phyloP scores from a whole-genome alignment of 2,888 invertebrate species.

The Protodeltote pygarga region DNA sequence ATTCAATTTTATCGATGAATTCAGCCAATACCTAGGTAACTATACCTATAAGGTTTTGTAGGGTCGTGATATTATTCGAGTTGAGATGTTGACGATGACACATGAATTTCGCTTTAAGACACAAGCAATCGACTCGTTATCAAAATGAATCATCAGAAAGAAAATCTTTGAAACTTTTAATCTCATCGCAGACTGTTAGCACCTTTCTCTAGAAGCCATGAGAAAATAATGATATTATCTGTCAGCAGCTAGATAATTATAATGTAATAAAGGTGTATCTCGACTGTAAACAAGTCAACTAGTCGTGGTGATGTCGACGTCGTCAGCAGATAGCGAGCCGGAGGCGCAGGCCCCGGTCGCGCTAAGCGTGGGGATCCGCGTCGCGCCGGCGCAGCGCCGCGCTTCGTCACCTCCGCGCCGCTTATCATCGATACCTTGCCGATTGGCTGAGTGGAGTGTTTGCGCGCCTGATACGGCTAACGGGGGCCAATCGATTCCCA shows the following conservation, averaged over 20 bases:
- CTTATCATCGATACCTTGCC: constrained; percentile 75
- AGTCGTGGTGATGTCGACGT: constrained; percentile 67
- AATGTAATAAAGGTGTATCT: constrained; percentile 83
- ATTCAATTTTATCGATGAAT: too few species aligned
- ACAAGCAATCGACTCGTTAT: constrained; percentile 5
- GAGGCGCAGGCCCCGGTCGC: constrained; percentile 59
- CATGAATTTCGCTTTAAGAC: too few species aligned
- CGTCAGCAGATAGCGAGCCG: constrained; percentile 70
- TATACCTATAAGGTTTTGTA: too few species aligned
- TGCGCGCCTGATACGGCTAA: constrained; percentile 75
- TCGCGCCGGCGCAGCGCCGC: constrained; percentile 45
- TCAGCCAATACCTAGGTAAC: too few species aligned
- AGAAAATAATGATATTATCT: constrained; percentile 68
- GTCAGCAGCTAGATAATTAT: constrained; percentile 69
- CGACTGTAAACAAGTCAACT: constrained; percentile 73
- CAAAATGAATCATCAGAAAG: constrained; percentile 15
- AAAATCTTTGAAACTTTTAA: constrained; percentile 3
- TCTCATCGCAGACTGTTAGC: background rate
- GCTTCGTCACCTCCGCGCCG: constrained; percentile 39
- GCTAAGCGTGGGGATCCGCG: constrained; percentile 45
- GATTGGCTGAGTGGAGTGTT: constrained; percentile 84
- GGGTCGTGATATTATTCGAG: too few species aligned
- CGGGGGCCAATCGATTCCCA: constrained; percentile 82
- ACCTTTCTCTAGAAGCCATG: constrained; percentile 30
- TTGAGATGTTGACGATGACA: too few species aligned